Evolutionary conservation across 1,140 invertebrate genomes (phyloP).

Genomic region (Drosophila navojoa): DNA sequence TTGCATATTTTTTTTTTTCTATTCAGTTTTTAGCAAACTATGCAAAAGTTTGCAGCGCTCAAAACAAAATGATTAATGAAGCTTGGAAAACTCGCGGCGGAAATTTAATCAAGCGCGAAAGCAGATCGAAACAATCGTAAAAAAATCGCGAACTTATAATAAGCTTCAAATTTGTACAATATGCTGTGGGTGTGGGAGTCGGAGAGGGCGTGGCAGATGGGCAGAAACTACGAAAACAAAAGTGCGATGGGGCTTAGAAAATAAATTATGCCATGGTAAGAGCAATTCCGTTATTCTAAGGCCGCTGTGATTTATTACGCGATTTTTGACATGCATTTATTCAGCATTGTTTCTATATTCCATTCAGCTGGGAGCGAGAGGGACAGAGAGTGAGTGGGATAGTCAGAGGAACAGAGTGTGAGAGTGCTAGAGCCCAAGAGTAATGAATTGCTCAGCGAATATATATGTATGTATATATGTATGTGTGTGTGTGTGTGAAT

Average conservation of each 20-base stretch:
- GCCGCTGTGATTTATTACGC: slow-evolving; percentile 68
- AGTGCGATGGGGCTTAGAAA: slow-evolving; percentile 60
- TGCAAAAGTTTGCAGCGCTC: slow-evolving; percentile 28
- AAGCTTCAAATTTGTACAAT: slow-evolving; percentile 75
- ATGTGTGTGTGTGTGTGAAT: slow-evolving; percentile 22
- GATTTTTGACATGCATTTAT: slow-evolving; percentile 70
- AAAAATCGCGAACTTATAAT: slow-evolving; percentile 69
- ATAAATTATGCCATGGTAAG: slow-evolving; percentile 62
- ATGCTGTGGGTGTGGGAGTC: slow-evolving; percentile 10
- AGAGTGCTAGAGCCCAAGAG: neutral
- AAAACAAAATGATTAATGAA: slow-evolving; percentile 76
- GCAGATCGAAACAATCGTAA: slow-evolving; percentile 67
- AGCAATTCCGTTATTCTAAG: slow-evolving; percentile 16
- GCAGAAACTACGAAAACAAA: slow-evolving; percentile 46
- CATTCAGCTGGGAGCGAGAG: neutral
- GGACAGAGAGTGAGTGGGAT: neutral
- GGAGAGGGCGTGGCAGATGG: neutral
- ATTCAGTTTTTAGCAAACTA: slow-evolving; percentile 2
- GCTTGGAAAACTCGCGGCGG: slow-evolving; percentile 64
- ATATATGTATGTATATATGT: slow-evolving; percentile 26
- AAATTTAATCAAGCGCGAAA: slow-evolving; percentile 80
- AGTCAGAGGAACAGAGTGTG: neutral
- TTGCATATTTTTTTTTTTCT: slow-evolving; percentile 3
- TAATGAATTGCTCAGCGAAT: slow-evolving; percentile 59
- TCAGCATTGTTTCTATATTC: slow-evolving; percentile 36